Conservation (phyloP, 2,888 invertebrate genomes). For the Mystacides longicornis region DNA sequence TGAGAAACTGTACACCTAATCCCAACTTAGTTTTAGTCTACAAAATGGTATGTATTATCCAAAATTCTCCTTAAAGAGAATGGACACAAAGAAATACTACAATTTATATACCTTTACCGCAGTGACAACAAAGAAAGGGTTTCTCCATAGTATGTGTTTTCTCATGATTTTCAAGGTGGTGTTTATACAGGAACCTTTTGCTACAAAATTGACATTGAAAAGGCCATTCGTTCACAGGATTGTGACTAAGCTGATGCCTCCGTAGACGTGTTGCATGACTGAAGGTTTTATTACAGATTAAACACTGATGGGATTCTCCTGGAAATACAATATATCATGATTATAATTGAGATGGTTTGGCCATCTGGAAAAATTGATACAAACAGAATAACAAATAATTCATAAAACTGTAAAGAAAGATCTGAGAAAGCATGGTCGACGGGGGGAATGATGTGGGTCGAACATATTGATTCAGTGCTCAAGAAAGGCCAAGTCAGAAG, state of each 20-base stretch:
- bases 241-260: constrained; percentile 39
- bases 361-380: too few species aligned
- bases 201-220: constrained; percentile 38
- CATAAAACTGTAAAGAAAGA: too few species aligned
- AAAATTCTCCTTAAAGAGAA: background rate
- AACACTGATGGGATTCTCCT: constrained; percentile 36
- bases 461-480: too few species aligned
- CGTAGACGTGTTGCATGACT: constrained; percentile 38
- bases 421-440: too few species aligned
- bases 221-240: constrained; percentile 35
- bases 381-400: too few species aligned
- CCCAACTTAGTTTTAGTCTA: too few species aligned
- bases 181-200: constrained; percentile 42
- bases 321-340: constrained; percentile 13
- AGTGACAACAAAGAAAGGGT: constrained; percentile 38
- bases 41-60: background rate
- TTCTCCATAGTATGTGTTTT: constrained; percentile 40
- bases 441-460: too few species aligned
- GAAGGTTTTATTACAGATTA: constrained; percentile 36
- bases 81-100: background rate
- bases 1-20: too few species aligned
- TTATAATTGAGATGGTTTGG: too few species aligned
- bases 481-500: too few species aligned
- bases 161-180: constrained; percentile 43
- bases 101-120: constrained; percentile 40